Percentiles rank a stretch among this genome's conserved stretches.
Evolutionary conservation across 2,113 vertebrate species (phyloP).

Genomic region (Osmerus mordax): DNA sequence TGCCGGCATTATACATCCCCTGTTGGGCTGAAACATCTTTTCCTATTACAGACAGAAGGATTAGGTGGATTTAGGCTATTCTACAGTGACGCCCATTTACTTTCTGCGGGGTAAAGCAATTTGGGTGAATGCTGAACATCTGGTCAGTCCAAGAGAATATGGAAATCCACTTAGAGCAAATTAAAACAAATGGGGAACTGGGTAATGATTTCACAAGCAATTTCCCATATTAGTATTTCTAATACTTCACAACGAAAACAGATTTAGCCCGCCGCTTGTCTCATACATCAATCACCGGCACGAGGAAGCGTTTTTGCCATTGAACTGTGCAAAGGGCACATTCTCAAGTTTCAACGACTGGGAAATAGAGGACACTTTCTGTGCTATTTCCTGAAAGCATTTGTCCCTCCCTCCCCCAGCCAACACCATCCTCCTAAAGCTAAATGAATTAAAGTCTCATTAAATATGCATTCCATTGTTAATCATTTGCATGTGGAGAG

Average conservation of each 20-base stretch:
- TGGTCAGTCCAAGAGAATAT: slow-evolving; percentile 72
- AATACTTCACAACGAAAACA: slow-evolving; percentile 66
- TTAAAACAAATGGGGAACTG: slow-evolving; percentile 73
- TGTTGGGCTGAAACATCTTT: slow-evolving; percentile 42
- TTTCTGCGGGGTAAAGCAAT: slow-evolving; percentile 56
- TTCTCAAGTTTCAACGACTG: slow-evolving; percentile 37
- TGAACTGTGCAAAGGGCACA: slow-evolving; percentile 7
- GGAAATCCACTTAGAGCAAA: slow-evolving; percentile 74
- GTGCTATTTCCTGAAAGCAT: slow-evolving; percentile 46
- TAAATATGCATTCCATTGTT: slow-evolving; percentile 76
- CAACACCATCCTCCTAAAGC: slow-evolving; percentile 56
- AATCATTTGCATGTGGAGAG: slow-evolving; percentile 73
- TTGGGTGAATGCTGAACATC: slow-evolving; percentile 69
- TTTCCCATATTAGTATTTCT: slow-evolving; percentile 69
- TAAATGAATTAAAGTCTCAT: slow-evolving; percentile 72
- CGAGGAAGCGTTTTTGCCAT: slow-evolving; percentile 34
- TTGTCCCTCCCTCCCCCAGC: slow-evolving; percentile 38
- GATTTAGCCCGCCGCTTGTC: slow-evolving; percentile 48
- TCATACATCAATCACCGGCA: slow-evolving; percentile 57
- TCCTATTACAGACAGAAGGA: slow-evolving; percentile 47
- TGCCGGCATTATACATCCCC: slow-evolving; percentile 40
- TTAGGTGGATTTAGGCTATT: slow-evolving; percentile 52
- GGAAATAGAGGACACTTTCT: slow-evolving; percentile 20
- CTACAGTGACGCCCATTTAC: slow-evolving; percentile 49
- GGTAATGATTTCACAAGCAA: slow-evolving; percentile 73